Conservation (phyloP, 2,113 vertebrate species). For the Stegastes partitus region DNA sequence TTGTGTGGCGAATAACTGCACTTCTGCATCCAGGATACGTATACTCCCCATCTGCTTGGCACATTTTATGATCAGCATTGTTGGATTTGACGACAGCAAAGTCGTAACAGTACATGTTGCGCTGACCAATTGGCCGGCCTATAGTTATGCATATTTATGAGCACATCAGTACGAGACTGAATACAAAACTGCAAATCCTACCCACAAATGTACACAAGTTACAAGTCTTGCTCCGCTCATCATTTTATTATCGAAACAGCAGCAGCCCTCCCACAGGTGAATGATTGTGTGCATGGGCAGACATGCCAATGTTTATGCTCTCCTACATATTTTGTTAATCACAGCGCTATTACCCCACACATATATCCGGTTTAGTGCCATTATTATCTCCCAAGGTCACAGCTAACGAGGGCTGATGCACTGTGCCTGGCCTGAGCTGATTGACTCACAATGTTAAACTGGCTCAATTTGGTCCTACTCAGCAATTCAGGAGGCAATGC, state of each 20-base stretch:
- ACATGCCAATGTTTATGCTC: conserved; percentile 72
- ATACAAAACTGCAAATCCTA: conserved; percentile 16
- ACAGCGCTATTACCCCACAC: conserved; percentile 74
- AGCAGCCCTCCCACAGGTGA: conserved; percentile 42
- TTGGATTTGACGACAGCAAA: conserved; percentile 32
- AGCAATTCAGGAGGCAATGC: conserved; percentile 73
- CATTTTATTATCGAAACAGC: conserved; percentile 41
- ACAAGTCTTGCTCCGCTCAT: conserved; percentile 15
- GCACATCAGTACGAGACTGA: conserved; percentile 1
- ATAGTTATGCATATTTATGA: conserved; percentile 30
- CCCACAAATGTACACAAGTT: conserved; percentile 3
- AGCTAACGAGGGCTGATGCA: conserved; percentile 79
- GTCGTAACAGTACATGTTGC: conserved; percentile 17
- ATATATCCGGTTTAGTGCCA: conserved; percentile 75
- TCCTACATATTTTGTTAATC: conserved; percentile 83
- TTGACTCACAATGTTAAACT: conserved; percentile 78
- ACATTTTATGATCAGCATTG: conserved; percentile 34
- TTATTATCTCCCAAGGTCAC: conserved; percentile 86
- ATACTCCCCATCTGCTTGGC: conserved; percentile 16
- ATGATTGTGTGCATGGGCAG: conserved; percentile 59
- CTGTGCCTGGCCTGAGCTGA: conserved; percentile 75
- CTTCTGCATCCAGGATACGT: conserved; percentile 39
- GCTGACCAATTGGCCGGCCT: conserved; percentile 15
- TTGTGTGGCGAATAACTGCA: conserved; percentile 40
- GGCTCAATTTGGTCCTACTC: conserved; percentile 72